phyloP scores from a whole-genome alignment of 2,888 invertebrate genomes.

The Cordylochernes scorpioides region DNA sequence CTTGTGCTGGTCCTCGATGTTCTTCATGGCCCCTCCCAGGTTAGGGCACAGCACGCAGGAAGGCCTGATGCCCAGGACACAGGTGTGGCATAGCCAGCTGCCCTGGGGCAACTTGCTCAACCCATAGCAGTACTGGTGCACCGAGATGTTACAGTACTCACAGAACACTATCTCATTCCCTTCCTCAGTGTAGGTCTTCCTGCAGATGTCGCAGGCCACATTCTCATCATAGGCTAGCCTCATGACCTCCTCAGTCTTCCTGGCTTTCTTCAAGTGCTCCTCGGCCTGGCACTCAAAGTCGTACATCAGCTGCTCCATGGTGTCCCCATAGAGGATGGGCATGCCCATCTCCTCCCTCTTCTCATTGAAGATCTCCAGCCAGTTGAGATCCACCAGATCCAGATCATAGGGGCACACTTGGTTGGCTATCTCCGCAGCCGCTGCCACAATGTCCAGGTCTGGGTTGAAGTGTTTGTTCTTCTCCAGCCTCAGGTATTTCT shows the following conservation, averaged over 20 bases:
- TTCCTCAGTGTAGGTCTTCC: slow-evolving; percentile 78
- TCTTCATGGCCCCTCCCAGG: slow-evolving; percentile 89
- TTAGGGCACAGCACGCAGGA: slow-evolving; percentile 89
- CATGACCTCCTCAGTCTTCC: slow-evolving; percentile 60
- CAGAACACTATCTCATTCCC: slow-evolving; percentile 99
- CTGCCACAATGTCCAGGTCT: no score
- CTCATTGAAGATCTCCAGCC: slow-evolving; percentile 63
- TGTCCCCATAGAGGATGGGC: no score
- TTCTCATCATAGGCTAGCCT: slow-evolving; percentile 95
- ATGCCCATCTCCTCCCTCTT: slow-evolving; percentile 39
- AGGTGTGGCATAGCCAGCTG: slow-evolving; percentile 86
- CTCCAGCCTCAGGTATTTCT: no score
- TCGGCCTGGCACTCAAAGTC: no score
- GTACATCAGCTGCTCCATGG: no score
- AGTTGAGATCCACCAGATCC: slow-evolving; percentile 68
- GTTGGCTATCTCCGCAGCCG: slow-evolving; percentile 63
- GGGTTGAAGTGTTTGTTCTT: no score
- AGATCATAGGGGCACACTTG: slow-evolving; percentile 81
- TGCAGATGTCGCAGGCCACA: slow-evolving; percentile 92
- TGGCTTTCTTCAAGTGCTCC: no score
- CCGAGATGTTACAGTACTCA: slow-evolving; percentile 95
- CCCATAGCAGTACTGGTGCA: slow-evolving; percentile 96
- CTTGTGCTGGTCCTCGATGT: slow-evolving; percentile 9
- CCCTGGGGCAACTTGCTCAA: slow-evolving; percentile 76
- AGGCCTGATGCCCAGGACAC: slow-evolving; percentile 41